A percentile compares a stretch with the other conserved stretches of the same genome.
These are phyloP conservation scores for Caiman crocodilus DNA, from an alignment of 2,797 vertebrate genomes.

Conservation along the genomic window DNA sequence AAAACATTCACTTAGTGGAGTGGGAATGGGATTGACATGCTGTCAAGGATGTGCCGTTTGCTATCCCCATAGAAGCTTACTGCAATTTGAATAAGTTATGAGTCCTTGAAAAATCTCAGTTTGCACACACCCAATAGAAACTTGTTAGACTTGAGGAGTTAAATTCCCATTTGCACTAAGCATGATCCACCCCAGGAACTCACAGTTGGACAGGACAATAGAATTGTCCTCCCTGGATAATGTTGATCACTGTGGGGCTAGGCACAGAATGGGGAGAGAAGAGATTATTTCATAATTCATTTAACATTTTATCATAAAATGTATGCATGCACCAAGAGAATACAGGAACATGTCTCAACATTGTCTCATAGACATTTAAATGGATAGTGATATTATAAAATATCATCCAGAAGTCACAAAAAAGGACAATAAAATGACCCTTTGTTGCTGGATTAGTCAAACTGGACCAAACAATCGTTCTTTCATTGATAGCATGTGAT, in stretches of 20 bases:
- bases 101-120: background rate
- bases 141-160: background rate
- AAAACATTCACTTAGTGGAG: background rate
- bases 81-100: background rate
- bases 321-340: no score
- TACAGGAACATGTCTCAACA: background rate
- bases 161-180: background rate
- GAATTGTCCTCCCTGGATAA: background rate
- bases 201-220: background rate
- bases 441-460: background rate
- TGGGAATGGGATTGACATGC: background rate
- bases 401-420: background rate
- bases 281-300: no score
- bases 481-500: background rate
- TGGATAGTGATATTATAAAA: background rate
- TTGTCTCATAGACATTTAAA: background rate
- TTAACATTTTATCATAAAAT: no score
- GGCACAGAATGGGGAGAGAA: rapidly evolving
- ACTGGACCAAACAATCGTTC: background rate
- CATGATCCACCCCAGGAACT: rapidly evolving
- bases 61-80: slow-evolving; percentile 37
- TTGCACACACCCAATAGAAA: background rate
- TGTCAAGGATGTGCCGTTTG: background rate
- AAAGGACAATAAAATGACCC: background rate
- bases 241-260: background rate